Base-by-base conservation (phyloP, 2,888 invertebrate genomes). In the Syrphus vitripennis region DNA sequence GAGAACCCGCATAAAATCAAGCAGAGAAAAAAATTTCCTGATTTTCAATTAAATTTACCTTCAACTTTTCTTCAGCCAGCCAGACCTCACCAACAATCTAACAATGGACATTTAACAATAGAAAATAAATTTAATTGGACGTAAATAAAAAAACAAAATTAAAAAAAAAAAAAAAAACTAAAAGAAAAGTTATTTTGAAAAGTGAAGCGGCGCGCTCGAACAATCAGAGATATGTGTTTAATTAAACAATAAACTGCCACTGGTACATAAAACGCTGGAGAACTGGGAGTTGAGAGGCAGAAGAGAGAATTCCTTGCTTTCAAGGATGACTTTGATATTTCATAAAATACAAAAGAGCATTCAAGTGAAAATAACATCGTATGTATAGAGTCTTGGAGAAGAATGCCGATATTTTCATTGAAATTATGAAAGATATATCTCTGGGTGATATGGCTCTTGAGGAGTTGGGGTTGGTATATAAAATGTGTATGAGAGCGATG, bases 91-190 rank as follows among this genome's bases (percentile, higher is more conserved):
- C 40, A 26, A 9, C 12, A 1, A 19, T 40, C 21, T 34, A 61
- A 34, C 21, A 70, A 48, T 80, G 70, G 34, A 34, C 75, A 37
- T 48, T 50, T 26, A 75, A 75, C 79, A 83, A 79, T 77, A 80
- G 63, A 71, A 75, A 75, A 80, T 80, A 74, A 83, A 59, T 83
- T 83, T 83, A 79, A 83, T 80, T 83, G 70, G 63, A 83, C 83
- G 75, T 75, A 80, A 83, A 71, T 50, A 79, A 24, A 16, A 45
- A 19, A 31, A 71, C 5, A 19, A 40, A 10, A 55, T 42, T 5
- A 21, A 59, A 14, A 21, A 10, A 55, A 57, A 10, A 21, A 59
- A 14, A 21, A 31, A 57, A 14, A 34, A 57, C 26, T 29, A 67
- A 31, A 31, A 24, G n/a, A 50, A 75, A 67, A 48, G 31, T 57